Percentiles rank a stretch among this genome's conserved stretches.
Conservation (phyloP, 2,113 vertebrate species). For the Acanthochromis polyacanthus region DNA sequence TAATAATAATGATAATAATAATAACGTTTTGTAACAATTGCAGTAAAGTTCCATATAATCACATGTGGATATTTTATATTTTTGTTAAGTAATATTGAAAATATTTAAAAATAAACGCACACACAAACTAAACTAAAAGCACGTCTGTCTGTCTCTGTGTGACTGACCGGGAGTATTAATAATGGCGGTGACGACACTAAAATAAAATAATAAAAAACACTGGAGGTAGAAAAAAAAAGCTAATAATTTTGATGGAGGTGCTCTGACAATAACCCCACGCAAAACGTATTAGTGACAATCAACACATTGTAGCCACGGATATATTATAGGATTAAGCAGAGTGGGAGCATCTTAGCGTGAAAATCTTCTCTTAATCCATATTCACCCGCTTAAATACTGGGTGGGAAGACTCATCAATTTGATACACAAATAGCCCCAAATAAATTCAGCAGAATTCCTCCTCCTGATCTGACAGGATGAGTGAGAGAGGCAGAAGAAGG, state of each 20-base stretch:
- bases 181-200: background rate
- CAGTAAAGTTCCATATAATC: too few relatives aligned
- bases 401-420: constrained; percentile 63
- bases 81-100: too few relatives aligned
- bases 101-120: background rate
- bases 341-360: constrained; percentile 76
- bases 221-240: background rate
- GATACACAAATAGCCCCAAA: constrained; percentile 59
- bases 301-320: constrained; percentile 76
- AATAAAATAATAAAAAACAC: background rate
- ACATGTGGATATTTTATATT: too few relatives aligned
- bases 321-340: constrained; percentile 81
- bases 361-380: constrained; percentile 83
- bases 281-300: constrained; percentile 83
- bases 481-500: background rate
- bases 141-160: background rate
- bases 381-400: constrained; percentile 70
- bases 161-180: background rate
- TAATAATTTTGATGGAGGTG: constrained; percentile 66
- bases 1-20: background rate
- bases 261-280: constrained; percentile 74
- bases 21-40: background rate
- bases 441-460: constrained; percentile 16
- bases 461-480: constrained; percentile 2
- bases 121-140: background rate